phyloP scores from a whole-genome alignment of 2,113 vertebrate species.

The Meles meles region DNA sequence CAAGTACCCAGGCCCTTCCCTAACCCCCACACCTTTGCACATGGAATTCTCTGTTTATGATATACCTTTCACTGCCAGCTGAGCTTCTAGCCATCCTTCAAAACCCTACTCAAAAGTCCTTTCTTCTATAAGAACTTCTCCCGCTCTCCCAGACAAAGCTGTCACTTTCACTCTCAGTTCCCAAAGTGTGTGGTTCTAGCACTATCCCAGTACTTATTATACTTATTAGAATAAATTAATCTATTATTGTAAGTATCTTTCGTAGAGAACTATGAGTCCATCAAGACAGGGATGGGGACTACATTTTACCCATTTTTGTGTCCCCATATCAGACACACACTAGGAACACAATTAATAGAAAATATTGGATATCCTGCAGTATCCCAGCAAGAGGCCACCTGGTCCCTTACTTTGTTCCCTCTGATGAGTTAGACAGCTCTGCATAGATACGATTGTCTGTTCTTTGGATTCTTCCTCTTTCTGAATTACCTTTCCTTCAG shows the following conservation, averaged over 20 bases:
- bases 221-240: not conserved
- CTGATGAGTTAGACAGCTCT: not conserved
- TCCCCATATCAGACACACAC: not conserved
- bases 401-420: not conserved
- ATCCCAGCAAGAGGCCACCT: not conserved
- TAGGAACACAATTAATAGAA: not conserved
- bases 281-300: not conserved
- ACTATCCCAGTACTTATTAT: not conserved
- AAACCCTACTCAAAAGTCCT: not conserved
- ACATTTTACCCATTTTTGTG: not conserved
- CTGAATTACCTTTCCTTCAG: not conserved
- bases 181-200: not conserved
- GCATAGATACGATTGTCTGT: not conserved
- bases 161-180: not conserved
- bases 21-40: not conserved
- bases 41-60: not conserved
- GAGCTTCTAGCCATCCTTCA: conserved; percentile 20
- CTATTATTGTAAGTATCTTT: not conserved
- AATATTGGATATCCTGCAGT: not conserved
- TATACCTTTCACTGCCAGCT: not conserved
- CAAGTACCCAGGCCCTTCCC: not conserved
- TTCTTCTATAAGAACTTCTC: not conserved
- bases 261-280: not conserved
- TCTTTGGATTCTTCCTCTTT: not conserved
- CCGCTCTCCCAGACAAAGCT: not conserved